A percentile compares a stretch with the other conserved stretches of the same genome.
Evolutionary conservation across 30 jellyfish, hydroid and myxozoan species (phyloP).

Genomic region (Phacellophora camtschatica): DNA sequence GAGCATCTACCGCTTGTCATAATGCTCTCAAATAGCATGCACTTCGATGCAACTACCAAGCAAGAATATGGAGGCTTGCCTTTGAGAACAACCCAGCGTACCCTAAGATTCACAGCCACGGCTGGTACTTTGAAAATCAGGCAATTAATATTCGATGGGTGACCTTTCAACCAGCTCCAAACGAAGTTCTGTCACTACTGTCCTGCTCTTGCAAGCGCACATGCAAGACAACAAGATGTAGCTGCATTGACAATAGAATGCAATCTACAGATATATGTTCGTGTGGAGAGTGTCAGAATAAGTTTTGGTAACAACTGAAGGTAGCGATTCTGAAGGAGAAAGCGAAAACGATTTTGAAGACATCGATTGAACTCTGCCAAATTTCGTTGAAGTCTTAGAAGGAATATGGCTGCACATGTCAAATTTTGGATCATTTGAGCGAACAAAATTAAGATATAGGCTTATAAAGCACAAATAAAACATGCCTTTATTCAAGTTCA

Average conservation of each 20-base stretch:
- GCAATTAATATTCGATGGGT: slow-evolving; percentile 6
- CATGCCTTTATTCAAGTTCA: background rate
- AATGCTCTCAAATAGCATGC: slow-evolving; percentile 20
- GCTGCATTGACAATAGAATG: background rate
- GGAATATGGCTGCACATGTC: too few relatives aligned
- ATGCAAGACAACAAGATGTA: background rate
- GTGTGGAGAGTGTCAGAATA: background rate
- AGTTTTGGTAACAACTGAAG: too few relatives aligned
- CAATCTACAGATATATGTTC: background rate
- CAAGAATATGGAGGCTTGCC: slow-evolving; percentile 14
- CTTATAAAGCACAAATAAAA: background rate
- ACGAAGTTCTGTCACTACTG: background rate
- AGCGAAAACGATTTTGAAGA: too few relatives aligned
- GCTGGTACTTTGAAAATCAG: background rate
- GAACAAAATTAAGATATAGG: background rate
- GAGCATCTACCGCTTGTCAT: slow-evolving; percentile 36
- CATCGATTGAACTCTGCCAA: too few relatives aligned
- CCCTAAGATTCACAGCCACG: background rate
- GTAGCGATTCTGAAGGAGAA: too few relatives aligned
- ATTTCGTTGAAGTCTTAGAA: too few relatives aligned
- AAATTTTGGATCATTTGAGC: too few relatives aligned
- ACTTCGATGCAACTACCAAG: slow-evolving; percentile 19
- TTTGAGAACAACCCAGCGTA: background rate
- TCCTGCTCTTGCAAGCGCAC: background rate
- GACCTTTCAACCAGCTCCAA: slow-evolving; percentile 29